Conservation (phyloP, 2,888 invertebrate genomes). For the Autographa pulchrina region DNA sequence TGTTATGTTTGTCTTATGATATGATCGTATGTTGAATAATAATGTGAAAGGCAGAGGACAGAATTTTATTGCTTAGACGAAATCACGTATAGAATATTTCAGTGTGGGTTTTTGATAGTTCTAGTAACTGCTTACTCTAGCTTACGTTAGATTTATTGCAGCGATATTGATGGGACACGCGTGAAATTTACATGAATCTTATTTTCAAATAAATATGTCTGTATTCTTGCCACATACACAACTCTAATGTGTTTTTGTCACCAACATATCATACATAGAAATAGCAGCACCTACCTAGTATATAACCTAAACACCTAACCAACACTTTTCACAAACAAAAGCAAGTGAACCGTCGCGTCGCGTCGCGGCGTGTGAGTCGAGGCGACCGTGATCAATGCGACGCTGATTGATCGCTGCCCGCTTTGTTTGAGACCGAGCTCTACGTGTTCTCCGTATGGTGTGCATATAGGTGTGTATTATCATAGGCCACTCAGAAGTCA, state of each 20-base stretch:
- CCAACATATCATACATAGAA: not conserved
- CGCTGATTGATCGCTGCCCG: slow-evolving; percentile 32
- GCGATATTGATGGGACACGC: too few species aligned
- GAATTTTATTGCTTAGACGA: not conserved
- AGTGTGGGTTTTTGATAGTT: too few species aligned
- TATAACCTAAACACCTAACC: not conserved
- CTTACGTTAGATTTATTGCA: too few species aligned
- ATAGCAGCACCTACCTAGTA: not conserved
- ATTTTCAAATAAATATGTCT: too few species aligned
- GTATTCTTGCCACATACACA: too few species aligned
- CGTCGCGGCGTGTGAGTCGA: not conserved
- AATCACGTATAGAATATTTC: too few species aligned
- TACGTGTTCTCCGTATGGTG: too few species aligned
- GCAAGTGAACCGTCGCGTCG: slow-evolving; percentile 10
- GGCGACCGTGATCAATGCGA: slow-evolving; percentile 35
- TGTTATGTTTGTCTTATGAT: not conserved
- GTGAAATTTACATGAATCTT: too few species aligned
- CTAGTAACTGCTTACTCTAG: too few species aligned
- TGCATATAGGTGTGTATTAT: too few species aligned
- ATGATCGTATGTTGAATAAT: not conserved
- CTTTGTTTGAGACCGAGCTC: slow-evolving; percentile 24
- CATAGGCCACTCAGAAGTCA: too few species aligned
- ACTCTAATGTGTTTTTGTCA: too few species aligned
- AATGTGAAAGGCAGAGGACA: not conserved
- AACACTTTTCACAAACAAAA: slow-evolving; percentile 27